phyloP scores from a whole-genome alignment of 1,140 invertebrate species.

The Drosophila athabasca region DNA sequence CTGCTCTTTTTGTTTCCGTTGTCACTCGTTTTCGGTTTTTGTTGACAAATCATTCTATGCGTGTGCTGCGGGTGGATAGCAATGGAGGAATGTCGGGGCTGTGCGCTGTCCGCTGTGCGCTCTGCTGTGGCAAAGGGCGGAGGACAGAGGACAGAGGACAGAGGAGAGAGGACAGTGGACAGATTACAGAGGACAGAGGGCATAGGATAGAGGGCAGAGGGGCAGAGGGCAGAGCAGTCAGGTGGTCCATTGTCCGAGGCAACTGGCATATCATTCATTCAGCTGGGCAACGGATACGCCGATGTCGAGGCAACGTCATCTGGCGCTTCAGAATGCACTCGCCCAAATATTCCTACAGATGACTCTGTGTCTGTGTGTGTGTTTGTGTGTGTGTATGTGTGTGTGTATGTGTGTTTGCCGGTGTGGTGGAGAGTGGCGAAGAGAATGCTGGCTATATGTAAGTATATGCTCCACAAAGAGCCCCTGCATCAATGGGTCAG shows the following conservation, averaged over 20 bases:
- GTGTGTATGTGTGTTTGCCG: background rate
- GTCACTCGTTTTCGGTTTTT: conserved; percentile 27
- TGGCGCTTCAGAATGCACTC: conserved; percentile 40
- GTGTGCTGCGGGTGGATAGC: conserved; percentile 3
- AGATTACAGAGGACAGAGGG: background rate
- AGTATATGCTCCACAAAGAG: conserved; percentile 31
- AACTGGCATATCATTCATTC: conserved; percentile 51
- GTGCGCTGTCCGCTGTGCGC: no score
- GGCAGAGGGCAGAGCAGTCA: conserved; percentile 25
- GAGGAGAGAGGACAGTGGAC: background rate
- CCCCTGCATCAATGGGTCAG: conserved; percentile 48
- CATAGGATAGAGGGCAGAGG: background rate
- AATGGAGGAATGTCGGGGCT: background rate
- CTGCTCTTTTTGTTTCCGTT: conserved; percentile 12
- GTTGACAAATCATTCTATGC: conserved; percentile 51
- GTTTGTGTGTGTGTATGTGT: conserved; percentile 6
- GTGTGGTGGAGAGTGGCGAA: conserved; percentile 29
- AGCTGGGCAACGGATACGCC: conserved; percentile 40
- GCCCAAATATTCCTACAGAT: background rate
- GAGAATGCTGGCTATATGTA: no score
- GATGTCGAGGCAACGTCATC: conserved; percentile 47
- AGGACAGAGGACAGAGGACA: no score
- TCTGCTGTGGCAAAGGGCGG: no score
- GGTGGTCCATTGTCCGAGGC: conserved; percentile 35
- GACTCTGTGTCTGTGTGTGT: conserved; percentile 15